Evolutionary conservation across 2,113 vertebrate genomes (phyloP), one percentile per base, ranked within the genome.

Genomic region (Chrysochloris asiatica): DNA sequence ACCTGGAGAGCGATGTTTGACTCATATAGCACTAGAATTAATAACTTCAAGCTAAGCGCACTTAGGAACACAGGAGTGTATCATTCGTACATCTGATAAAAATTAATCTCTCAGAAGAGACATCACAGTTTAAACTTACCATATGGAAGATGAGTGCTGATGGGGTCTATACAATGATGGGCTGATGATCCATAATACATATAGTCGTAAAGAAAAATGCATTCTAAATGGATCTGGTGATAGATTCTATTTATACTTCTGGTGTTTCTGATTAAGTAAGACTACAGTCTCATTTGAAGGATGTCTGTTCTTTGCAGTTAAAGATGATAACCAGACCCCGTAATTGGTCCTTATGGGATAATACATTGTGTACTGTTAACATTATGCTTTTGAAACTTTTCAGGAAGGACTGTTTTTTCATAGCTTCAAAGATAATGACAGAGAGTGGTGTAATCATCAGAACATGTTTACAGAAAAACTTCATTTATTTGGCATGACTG

Each of bases 301-400:
- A 82, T 90, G 41, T 17, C 78, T 75, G 28, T 75, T 91, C 47
- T 81, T 45, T 90, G 6, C 87, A 75, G 90, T 79, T 90, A 28
- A 71, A 92, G 88, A 92, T 86, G 76, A 84, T 92, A 86, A 96
- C 11, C 1, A 83, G 69, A 16, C 4, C 14, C 72, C 8, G 93
- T 96, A 92, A 96, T 95, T 88, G 95, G 95, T 43, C 83, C 67
- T 87, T 26, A 47, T 79, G 69, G 87, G 36, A 17, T 10, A 84
- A 86, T 76, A 22, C 56, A 86, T 86, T 83, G 41, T 83, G 21
- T 0, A 28, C 45, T 77, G 79, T 89, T 61, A 95, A 43, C 26
- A 17, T 82, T 93, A 91, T n/a, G 78, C 41, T 87, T 10, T 86
- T 94, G 63, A 12, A 26, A 47, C 54, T 87, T 93, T 82, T 79